These are phyloP conservation scores for Todus mexicanus DNA, from an alignment of 2,797 vertebrate genomes.

Conservation along the genomic window DNA sequence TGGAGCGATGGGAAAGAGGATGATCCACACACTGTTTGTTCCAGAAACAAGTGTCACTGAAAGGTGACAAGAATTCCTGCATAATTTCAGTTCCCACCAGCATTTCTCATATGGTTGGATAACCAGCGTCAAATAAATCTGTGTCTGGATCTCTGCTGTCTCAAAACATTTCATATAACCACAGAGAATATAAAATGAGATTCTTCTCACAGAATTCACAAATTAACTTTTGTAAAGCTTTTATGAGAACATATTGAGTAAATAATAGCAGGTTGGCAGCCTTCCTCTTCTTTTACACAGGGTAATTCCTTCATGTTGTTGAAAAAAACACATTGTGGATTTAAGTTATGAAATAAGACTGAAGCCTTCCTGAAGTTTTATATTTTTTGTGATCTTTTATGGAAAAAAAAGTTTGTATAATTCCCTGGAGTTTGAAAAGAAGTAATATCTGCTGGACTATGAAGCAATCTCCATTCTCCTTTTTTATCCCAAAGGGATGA, in stretches of 20 bases:
- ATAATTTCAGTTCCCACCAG: not conserved
- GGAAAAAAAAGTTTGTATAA: not conserved
- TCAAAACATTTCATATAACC: conserved; percentile 26
- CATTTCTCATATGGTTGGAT: conserved; percentile 1
- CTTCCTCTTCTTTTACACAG: conserved; percentile 1
- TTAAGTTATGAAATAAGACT: not conserved
- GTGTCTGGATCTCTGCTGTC: conserved; percentile 10
- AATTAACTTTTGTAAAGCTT: conserved; percentile 33
- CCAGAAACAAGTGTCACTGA: not conserved
- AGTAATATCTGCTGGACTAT: conserved; percentile 51
- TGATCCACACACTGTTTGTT: not conserved
- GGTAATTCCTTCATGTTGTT: conserved; percentile 16
- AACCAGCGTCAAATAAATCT: not conserved
- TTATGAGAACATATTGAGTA: conserved; percentile 13
- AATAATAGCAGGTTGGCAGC: conserved; percentile 14
- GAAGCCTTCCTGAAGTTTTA: not conserved
- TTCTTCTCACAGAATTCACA: conserved; percentile 20
- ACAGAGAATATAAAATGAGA: conserved; percentile 17
- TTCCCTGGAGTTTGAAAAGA: conserved; percentile 5
- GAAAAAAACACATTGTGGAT: not conserved
- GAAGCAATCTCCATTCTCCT: conserved; percentile 4
- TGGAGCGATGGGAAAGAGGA: not conserved
- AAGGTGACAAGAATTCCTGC: not conserved
- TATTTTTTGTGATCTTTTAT: not conserved
- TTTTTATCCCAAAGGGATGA: conserved; percentile 49